Percentiles rank a stretch among this genome's conserved stretches.
These are phyloP conservation scores for Okapia johnstoni DNA, from an alignment of 2,113 vertebrate species.

Conservation along the genomic window DNA sequence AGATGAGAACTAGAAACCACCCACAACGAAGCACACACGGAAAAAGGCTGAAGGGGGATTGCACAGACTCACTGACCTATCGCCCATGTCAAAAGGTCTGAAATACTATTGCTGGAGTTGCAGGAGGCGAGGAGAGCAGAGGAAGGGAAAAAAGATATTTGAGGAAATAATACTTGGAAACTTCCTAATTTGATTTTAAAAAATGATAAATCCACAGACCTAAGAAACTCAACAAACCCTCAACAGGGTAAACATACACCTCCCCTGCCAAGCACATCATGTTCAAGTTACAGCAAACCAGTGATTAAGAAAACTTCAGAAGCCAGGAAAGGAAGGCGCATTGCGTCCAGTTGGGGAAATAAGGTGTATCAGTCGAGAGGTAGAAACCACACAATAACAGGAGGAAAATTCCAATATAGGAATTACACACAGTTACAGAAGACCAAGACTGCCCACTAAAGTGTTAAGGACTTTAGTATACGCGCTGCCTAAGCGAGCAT, in stretches of 20 bases:
- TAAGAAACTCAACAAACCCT: neutral
- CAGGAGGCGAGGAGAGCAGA: neutral
- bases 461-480: neutral
- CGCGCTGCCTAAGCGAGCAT: neutral
- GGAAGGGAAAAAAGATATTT: too few species aligned
- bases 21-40: neutral
- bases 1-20: rapidly evolving
- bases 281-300: neutral
- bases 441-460: too few species aligned
- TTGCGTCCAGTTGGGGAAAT: neutral
- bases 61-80: rapidly evolving
- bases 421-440: neutral
- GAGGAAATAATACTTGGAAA: neutral
- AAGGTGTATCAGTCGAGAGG: neutral
- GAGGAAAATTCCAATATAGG: neutral
- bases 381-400: rapidly evolving
- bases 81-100: rapidly evolving
- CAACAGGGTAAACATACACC: neutral
- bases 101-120: rapidly evolving
- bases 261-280: neutral
- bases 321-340: neutral
- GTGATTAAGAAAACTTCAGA: neutral
- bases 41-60: neutral
- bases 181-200: neutral
- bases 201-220: neutral